These are phyloP conservation scores for Muscicapa striata DNA, from an alignment of 2,797 vertebrate species.

Conservation along the genomic window DNA sequence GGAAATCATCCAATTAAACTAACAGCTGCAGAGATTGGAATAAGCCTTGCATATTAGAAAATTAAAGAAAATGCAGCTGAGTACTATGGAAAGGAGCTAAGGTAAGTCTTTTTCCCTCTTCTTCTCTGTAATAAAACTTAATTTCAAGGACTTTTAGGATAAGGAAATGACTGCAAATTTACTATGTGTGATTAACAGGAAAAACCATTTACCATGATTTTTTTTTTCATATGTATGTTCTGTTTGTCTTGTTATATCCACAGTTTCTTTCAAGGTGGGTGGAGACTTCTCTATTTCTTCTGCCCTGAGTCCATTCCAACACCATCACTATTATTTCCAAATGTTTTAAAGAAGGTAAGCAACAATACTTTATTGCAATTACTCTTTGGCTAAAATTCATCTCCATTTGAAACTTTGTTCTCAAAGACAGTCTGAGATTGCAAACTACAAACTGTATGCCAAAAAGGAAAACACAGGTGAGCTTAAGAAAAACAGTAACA, in stretches of 20 bases:
- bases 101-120: background rate
- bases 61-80: slow-evolving; percentile 47
- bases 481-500: background rate
- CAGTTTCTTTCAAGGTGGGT: background rate
- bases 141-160: slow-evolving; percentile 36
- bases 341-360: background rate
- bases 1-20: slow-evolving; percentile 73
- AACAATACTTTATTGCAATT: background rate
- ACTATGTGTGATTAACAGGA: background rate
- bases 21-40: slow-evolving; percentile 64
- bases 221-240: background rate
- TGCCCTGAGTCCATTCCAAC: background rate
- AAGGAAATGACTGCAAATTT: background rate
- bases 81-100: slow-evolving; percentile 18
- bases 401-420: background rate
- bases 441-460: background rate
- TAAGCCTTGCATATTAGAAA: slow-evolving; percentile 54
- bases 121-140: background rate
- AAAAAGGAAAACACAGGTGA: background rate
- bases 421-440: background rate
- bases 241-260: background rate
- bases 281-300: background rate
- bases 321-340: background rate
- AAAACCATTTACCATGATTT: background rate
- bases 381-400: background rate